These are phyloP conservation scores for Rhagoletis pomonella DNA, from an alignment of 1,140 invertebrate genomes.

Conservation along the genomic window DNA sequence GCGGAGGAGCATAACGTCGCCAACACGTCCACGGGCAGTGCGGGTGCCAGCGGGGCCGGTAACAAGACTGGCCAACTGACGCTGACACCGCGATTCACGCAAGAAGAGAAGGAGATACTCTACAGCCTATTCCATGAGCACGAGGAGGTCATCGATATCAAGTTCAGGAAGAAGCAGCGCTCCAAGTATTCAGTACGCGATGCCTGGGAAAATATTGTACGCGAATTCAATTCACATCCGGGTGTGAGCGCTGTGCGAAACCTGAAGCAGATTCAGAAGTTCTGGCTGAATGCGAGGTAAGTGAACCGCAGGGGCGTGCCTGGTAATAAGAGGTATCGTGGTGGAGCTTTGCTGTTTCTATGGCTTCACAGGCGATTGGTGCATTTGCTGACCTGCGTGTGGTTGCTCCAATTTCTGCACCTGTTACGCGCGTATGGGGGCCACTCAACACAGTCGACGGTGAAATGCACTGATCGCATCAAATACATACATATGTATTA, in stretches of 20 bases:
- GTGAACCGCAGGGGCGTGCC: neutral
- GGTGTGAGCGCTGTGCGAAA: conserved; percentile 68
- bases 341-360: neutral
- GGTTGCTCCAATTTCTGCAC: conserved; percentile 18
- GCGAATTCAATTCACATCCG: conserved; percentile 70
- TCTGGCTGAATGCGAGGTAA: conserved; percentile 73
- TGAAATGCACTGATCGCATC: neutral
- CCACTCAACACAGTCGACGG: neutral
- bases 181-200: conserved; percentile 72
- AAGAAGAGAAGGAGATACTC: conserved; percentile 72
- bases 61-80: conserved; percentile 63
- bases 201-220: conserved; percentile 71
- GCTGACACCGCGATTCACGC: conserved; percentile 70
- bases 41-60: conserved; percentile 53
- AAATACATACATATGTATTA: neutral
- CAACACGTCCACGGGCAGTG: neutral
- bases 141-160: conserved; percentile 73
- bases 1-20: neutral
- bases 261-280: conserved; percentile 73
- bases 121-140: conserved; percentile 69
- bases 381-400: neutral
- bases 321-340: neutral
- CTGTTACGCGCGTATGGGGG: conserved; percentile 20
- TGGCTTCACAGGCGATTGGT: neutral
- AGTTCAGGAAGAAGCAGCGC: conserved; percentile 69